phyloP scores from a whole-genome alignment of 2,113 vertebrate genomes.

The Oryzias melastigma region DNA sequence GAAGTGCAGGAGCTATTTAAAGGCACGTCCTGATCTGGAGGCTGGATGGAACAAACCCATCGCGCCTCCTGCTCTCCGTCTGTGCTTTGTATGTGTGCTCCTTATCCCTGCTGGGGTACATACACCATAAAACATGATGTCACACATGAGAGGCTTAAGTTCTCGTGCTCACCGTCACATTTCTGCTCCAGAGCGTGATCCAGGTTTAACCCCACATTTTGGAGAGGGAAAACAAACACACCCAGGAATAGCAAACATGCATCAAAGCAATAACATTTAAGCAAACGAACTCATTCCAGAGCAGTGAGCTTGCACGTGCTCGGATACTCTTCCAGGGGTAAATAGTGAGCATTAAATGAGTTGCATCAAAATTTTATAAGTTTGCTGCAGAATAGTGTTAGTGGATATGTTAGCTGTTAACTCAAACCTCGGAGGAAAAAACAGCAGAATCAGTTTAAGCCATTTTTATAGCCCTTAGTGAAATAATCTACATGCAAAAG shows the following conservation, averaged over 20 bases:
- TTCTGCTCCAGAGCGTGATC: conserved; percentile 6
- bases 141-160: conserved; percentile 29
- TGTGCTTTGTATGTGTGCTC: conserved; percentile 4
- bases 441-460: too few relatives aligned
- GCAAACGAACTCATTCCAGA: too few relatives aligned
- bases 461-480: too few relatives aligned
- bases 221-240: not conserved
- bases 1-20: conserved; percentile 59
- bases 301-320: too few relatives aligned
- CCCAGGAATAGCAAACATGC: not conserved
- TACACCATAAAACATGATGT: conserved; percentile 25
- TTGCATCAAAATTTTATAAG: too few relatives aligned
- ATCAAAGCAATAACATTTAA: not conserved
- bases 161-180: not conserved
- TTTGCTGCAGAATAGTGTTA: too few relatives aligned
- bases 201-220: conserved; percentile 8
- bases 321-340: too few relatives aligned
- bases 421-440: too few relatives aligned
- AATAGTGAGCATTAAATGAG: too few relatives aligned
- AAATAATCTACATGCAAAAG: too few relatives aligned
- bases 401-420: too few relatives aligned
- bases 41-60: conserved; percentile 29
- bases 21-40: conserved; percentile 52
- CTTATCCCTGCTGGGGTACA: too few relatives aligned
- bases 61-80: not conserved